Conservation (phyloP, 2,797 vertebrate genomes). For the Dallia pectoralis region DNA sequence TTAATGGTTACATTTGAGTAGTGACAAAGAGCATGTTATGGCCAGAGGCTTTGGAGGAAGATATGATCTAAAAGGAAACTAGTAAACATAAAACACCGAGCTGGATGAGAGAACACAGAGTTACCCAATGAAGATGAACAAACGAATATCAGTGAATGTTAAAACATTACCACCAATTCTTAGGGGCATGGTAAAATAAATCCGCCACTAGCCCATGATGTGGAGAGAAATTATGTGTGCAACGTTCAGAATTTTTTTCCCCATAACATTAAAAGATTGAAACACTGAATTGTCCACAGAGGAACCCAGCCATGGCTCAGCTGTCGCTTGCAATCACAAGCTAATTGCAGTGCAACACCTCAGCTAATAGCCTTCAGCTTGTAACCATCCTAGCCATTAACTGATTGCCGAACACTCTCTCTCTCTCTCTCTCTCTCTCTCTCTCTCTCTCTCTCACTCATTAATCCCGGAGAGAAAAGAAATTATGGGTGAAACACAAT, state of each 20-base stretch:
- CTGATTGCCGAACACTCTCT: slow-evolving; percentile 55
- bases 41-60: background rate
- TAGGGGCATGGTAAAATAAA: background rate
- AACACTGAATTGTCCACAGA: slow-evolving; percentile 10
- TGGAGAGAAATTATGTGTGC: background rate
- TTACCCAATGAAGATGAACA: background rate
- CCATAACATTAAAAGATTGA: slow-evolving; percentile 7
- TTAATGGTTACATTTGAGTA: slow-evolving; percentile 10
- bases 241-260: background rate
- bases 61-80: background rate
- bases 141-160: background rate
- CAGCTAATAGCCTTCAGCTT: slow-evolving; percentile 39
- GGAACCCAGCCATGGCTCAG: slow-evolving; percentile 23
- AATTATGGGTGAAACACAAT: slow-evolving; percentile 50
- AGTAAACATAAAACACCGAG: slow-evolving; percentile 14
- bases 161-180: background rate
- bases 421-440: too few species aligned
- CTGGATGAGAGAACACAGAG: slow-evolving; percentile 1
- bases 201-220: background rate
- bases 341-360: slow-evolving; percentile 55
- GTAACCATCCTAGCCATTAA: slow-evolving; percentile 46
- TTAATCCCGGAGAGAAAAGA: slow-evolving; percentile 56
- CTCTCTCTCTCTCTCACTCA: slow-evolving; percentile 48
- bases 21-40: slow-evolving; percentile 9
- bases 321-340: slow-evolving; percentile 55